These are phyloP conservation scores for Prosopocoilus inquinatus DNA, from an alignment of 2,888 invertebrate species.

Conservation along the genomic window DNA sequence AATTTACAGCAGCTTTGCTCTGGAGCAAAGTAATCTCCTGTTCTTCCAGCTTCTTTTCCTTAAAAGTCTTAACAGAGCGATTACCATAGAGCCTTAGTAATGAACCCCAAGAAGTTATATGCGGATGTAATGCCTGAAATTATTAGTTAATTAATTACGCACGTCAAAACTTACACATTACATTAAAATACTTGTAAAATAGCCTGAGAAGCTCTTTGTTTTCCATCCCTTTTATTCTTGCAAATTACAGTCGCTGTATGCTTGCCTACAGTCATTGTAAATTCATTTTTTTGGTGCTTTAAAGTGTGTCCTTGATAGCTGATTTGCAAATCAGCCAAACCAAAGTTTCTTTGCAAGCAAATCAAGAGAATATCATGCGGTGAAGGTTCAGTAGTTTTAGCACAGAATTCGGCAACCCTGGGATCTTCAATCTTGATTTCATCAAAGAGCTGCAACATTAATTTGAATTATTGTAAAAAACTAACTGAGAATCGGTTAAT, in stretches of 20 bases:
- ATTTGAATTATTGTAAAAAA: slow-evolving; percentile 1
- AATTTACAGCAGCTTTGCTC: slow-evolving; percentile 83
- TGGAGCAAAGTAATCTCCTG: slow-evolving; percentile 90
- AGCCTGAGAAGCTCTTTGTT: slow-evolving; percentile 93
- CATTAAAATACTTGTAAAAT: slow-evolving; percentile 72
- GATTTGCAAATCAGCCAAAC: slow-evolving; percentile 84
- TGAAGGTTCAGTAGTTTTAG: slow-evolving; percentile 93
- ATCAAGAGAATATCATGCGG: slow-evolving; percentile 92
- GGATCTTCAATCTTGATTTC: slow-evolving; percentile 92
- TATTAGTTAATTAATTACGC: neutral
- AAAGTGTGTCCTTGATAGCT: slow-evolving; percentile 77
- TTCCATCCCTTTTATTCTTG: slow-evolving; percentile 94
- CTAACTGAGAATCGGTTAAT: neutral
- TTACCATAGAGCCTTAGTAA: slow-evolving; percentile 90
- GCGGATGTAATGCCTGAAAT: slow-evolving; percentile 71
- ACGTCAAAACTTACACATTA: neutral
- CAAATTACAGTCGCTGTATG: slow-evolving; percentile 89
- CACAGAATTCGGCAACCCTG: slow-evolving; percentile 90
- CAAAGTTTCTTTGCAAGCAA: slow-evolving; percentile 89
- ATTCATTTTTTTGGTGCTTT: slow-evolving; percentile 89
- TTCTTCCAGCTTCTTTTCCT: slow-evolving; percentile 89
- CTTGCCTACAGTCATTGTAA: slow-evolving; percentile 92
- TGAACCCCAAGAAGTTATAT: slow-evolving; percentile 93
- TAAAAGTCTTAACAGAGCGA: slow-evolving; percentile 84
- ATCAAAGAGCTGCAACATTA: slow-evolving; percentile 74